Conservation (phyloP, 2,888 invertebrate species). For the Margaritifera margaritifera region DNA sequence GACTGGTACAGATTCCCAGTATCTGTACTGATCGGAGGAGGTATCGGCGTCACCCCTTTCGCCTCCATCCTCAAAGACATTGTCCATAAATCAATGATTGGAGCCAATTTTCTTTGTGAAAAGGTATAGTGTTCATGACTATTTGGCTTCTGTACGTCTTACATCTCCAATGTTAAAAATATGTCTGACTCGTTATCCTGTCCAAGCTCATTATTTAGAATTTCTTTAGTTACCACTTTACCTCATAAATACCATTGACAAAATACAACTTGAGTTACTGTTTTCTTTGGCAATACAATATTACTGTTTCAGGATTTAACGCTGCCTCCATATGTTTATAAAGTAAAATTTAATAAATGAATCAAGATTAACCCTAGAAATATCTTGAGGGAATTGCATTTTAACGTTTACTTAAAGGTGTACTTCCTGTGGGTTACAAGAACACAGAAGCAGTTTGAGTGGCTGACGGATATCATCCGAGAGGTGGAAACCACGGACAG, state of each 20-base stretch:
- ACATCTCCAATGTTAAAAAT: too few species aligned
- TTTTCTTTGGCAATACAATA: too few species aligned
- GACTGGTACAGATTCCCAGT: constrained; percentile 79
- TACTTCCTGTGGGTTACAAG: constrained; percentile 80
- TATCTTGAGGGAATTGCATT: constrained; percentile 77
- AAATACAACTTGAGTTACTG: too few species aligned
- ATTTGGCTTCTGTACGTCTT: too few species aligned
- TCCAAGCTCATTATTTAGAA: too few species aligned
- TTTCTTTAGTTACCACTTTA: too few species aligned
- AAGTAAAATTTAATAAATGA: too few species aligned
- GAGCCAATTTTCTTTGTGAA: constrained; percentile 64
- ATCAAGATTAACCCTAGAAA: too few species aligned
- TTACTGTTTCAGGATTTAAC: too few species aligned
- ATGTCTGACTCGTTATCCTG: too few species aligned
- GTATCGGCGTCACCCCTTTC: constrained; percentile 81
- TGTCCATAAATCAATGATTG: constrained; percentile 69
- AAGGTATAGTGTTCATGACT: constrained; percentile 53
- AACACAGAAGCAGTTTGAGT: constrained; percentile 80
- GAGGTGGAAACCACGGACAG: constrained; percentile 77
- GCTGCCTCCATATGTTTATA: too few species aligned
- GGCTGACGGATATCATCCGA: constrained; percentile 79
- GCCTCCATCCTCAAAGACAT: constrained; percentile 80
- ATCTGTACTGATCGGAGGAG: constrained; percentile 78
- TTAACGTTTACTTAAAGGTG: constrained; percentile 70
- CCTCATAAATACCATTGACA: too few species aligned